A percentile compares a stretch with the other conserved stretches of the same genome.
Conservation (phyloP, 2,113 vertebrate genomes). For the Aix galericulata region DNA sequence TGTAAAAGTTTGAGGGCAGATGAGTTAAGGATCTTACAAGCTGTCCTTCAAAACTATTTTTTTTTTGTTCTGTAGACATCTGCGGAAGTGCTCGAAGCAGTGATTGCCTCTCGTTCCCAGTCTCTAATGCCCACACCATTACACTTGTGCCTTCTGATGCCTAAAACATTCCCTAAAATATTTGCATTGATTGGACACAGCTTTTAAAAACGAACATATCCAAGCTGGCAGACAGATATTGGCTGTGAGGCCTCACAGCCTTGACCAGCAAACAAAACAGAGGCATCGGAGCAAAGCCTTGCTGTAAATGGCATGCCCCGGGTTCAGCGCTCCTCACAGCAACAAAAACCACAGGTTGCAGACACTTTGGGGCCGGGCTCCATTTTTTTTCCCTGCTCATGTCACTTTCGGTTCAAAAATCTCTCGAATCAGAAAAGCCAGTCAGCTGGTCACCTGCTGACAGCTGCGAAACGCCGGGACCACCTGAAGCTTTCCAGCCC, state of each 20-base stretch:
- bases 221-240: neutral
- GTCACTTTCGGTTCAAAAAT: neutral
- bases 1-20: neutral
- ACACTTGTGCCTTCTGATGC: neutral
- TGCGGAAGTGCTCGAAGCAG: neutral
- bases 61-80: neutral
- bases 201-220: slow-evolving; percentile 6
- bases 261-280: neutral
- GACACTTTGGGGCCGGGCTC: neutral
- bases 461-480: neutral
- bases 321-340: neutral
- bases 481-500: neutral
- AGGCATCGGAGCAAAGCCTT: neutral
- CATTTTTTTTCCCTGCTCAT: neutral
- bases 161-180: slow-evolving; percentile 11
- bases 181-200: neutral
- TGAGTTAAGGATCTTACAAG: neutral
- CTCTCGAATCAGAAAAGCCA: neutral
- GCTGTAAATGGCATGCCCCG: neutral
- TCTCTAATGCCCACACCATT: neutral
- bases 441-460: neutral
- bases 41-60: neutral
- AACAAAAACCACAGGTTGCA: neutral
- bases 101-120: neutral
- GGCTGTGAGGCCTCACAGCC: neutral